phyloP scores from a whole-genome alignment of 2,888 invertebrate species.

The Leptopilina drosophilae region DNA sequence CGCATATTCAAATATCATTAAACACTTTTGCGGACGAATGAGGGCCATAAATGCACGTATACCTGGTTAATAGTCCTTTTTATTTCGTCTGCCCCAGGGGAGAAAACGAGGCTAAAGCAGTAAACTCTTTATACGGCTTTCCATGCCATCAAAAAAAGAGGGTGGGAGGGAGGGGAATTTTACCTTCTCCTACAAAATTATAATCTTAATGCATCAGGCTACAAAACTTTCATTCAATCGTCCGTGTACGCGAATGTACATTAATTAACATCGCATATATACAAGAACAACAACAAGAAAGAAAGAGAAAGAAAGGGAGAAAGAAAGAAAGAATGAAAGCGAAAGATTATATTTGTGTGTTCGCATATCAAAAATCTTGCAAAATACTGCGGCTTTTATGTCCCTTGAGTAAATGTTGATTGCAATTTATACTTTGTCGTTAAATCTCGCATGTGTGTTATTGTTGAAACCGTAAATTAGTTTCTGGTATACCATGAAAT shows the following conservation, averaged over 20 bases:
- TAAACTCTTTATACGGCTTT: constrained; percentile 24
- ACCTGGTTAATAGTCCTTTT: constrained; percentile 35
- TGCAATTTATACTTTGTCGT: constrained; percentile 29
- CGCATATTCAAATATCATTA: constrained; percentile 40
- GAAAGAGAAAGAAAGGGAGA: not conserved
- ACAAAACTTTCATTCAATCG: not conserved
- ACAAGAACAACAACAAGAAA: constrained; percentile 1
- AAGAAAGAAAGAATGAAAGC: not conserved
- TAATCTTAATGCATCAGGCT: constrained; percentile 20
- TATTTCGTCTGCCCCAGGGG: constrained; percentile 13
- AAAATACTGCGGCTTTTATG: not conserved
- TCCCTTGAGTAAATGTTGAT: constrained; percentile 12
- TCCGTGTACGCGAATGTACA: not conserved
- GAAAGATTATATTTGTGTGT: not conserved
- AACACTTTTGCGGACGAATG: constrained; percentile 37
- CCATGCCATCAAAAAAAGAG: not conserved
- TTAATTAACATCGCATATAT: constrained; percentile 7
- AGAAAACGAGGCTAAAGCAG: constrained; percentile 32
- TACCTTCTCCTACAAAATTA: constrained; percentile 24
- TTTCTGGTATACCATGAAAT: not conserved
- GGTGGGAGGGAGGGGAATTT: not conserved
- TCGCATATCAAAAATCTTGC: constrained; percentile 5
- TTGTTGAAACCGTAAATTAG: constrained; percentile 9
- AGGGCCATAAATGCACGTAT: constrained; percentile 28
- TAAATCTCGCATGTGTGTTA: constrained; percentile 4